Evolutionary conservation across 37 sponge, comb jelly and placozoan species (phyloP), one percentile per base, ranked within the genome.

Genomic region (Ephydatia muelleri): DNA sequence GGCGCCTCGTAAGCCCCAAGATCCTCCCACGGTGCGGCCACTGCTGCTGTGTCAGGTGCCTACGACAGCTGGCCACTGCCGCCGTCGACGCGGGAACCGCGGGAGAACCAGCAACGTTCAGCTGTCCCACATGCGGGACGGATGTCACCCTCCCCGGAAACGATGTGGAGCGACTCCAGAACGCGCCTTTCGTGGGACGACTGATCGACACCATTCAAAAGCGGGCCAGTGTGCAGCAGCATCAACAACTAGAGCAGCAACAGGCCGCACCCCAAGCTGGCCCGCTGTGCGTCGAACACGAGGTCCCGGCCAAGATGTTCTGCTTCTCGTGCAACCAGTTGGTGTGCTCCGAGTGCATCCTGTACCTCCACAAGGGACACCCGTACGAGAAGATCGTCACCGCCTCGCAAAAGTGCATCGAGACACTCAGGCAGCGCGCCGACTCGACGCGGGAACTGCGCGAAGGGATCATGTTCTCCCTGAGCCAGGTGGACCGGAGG

Each of bases 11-110:
- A 0, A 34, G 68, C 40, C 78, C 85, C 23, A 77, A 70, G 43
- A 37, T 85, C 22, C 85, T 85, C 26, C 78, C 69, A 3, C 75
- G 84, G 68, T 85, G 78, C 71, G 16, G 57, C 57, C 85, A 85
- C 29, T 85, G 48, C 70, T 85, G 38, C 70, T 85, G 85, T 29
- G 25, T 30, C 13, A 30, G 35, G 19, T 85, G 85, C 57, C 37
- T 85, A 26, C 28, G 38, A 22, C 14, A 28, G 30, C 48, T 48
- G 12, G n/a, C 48, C 64, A 23, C 35, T 3, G 35, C 30, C 26
- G n/a, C n/a, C n/a, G n/a, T n/a, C n/a, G n/a, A n/a, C n/a, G n/a
- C n/a, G n/a, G 47, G 39, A 13, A 30, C 38, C 43, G 3, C 0
- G 23, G 64, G 64, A 25, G 26, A 30, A 3, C 26, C 57, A 21